These are phyloP conservation scores for Latheticus oryzae DNA, from an alignment of 2,888 invertebrate genomes.

Conservation along the genomic window DNA sequence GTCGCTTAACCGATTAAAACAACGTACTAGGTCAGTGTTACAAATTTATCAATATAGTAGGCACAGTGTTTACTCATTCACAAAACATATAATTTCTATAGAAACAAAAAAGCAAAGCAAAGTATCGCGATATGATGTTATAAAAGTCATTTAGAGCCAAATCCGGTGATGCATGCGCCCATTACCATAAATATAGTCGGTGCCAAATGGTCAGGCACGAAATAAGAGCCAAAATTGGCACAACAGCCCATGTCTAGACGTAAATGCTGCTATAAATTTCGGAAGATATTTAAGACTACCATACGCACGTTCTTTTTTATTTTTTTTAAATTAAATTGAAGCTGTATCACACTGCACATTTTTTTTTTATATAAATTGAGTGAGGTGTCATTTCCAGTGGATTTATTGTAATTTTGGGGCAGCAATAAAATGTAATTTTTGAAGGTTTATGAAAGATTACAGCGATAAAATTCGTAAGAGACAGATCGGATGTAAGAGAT, in stretches of 20 bases:
- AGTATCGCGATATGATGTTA: neutral
- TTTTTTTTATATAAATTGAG: conserved; percentile 24
- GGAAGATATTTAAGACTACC: conserved; percentile 40
- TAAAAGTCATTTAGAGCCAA: conserved; percentile 9
- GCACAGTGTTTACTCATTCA: conserved; percentile 9
- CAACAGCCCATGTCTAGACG: conserved; percentile 41
- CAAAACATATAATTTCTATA: too few relatives aligned
- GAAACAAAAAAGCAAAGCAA: too few relatives aligned
- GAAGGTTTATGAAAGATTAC: conserved; percentile 7
- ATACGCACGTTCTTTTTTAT: too few relatives aligned
- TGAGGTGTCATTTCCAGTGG: conserved; percentile 5
- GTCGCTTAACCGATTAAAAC: conserved; percentile 30
- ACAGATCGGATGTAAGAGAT: conserved; percentile 9
- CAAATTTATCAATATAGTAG: conserved; percentile 25
- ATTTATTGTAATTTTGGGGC: conserved; percentile 1
- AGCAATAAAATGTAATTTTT: conserved; percentile 4
- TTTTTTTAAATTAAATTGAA: conserved; percentile 36
- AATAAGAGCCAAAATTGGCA: conserved; percentile 41
- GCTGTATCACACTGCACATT: conserved; percentile 33
- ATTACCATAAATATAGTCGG: conserved; percentile 42
- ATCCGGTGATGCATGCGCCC: conserved; percentile 23
- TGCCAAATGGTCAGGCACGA: conserved; percentile 42
- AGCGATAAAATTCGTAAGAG: conserved; percentile 7
- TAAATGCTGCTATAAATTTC: conserved; percentile 41
- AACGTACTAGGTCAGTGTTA: conserved; percentile 43